Evolutionary conservation across 64 coral and sea anemone species (phyloP).

Genomic region (Montipora capricornis): DNA sequence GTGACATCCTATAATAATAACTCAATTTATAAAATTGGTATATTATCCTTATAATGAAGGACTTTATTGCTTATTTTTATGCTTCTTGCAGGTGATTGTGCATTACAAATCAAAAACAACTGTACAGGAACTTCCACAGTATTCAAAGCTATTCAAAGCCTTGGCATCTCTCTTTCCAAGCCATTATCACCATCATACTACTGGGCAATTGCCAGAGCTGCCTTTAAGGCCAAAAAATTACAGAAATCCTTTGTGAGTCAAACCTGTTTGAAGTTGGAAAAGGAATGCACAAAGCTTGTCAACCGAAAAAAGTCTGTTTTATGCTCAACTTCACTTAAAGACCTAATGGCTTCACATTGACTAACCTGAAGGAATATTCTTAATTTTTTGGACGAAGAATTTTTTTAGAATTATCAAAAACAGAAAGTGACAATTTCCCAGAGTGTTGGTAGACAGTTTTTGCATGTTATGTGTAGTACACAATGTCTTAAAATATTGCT

Average conservation of each 20-base stretch:
- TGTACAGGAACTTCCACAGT: not conserved
- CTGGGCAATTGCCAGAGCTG: not conserved
- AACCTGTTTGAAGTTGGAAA: slow-evolving; percentile 3
- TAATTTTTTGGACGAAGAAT: no score
- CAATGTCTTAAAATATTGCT: no score
- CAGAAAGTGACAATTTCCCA: no score
- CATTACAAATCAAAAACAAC: slow-evolving; percentile 15
- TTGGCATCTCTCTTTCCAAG: not conserved
- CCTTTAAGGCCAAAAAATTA: slow-evolving; percentile 17
- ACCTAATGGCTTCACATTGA: not conserved
- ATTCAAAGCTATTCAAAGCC: not conserved
- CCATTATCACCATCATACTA: not conserved
- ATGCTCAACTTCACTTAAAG: slow-evolving; percentile 2
- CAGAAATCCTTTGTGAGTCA: not conserved
- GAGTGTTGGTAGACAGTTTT: no score
- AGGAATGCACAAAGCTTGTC: slow-evolving; percentile 2
- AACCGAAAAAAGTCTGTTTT: not conserved
- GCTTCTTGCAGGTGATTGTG: not conserved
- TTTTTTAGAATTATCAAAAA: no score
- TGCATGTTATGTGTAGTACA: no score
- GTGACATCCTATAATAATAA: no score
- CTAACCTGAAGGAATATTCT: no score
- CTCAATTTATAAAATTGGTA: not conserved
- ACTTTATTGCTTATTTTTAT: not conserved
- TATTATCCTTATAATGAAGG: no score